A percentile compares a stretch with the other conserved stretches of the same genome.
Evolutionary conservation across 92 coral and sea anemone species (phyloP).

Genomic region (Pocillopora grandis): DNA sequence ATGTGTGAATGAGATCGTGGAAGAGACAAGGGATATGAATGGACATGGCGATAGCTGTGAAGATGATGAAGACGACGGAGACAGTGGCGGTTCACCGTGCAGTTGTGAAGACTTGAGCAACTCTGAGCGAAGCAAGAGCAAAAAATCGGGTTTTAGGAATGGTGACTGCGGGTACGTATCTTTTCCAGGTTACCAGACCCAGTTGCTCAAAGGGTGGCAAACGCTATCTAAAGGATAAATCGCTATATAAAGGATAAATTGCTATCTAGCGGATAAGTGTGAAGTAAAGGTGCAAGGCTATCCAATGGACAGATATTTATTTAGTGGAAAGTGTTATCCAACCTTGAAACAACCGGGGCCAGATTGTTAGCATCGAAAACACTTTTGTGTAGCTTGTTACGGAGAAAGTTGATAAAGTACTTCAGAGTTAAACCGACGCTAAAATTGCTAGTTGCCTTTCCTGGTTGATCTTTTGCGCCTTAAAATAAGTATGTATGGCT

Average conservation of each 20-base stretch:
- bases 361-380: too few relatives aligned
- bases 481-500: too few relatives aligned
- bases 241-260: neutral
- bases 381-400: too few relatives aligned
- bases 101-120: conserved; percentile 66
- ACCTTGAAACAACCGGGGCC: too few relatives aligned
- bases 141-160: neutral
- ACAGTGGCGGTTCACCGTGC: conserved; percentile 67
- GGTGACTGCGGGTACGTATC: conserved; percentile 79
- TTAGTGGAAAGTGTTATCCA: too few relatives aligned
- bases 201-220: neutral
- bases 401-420: too few relatives aligned
- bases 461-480: too few relatives aligned
- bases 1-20: conserved; percentile 57
- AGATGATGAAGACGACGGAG: conserved; percentile 78
- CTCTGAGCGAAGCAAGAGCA: conserved; percentile 43
- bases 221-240: neutral
- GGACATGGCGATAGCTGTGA: conserved; percentile 78
- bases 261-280: too few relatives aligned
- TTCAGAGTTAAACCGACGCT: too few relatives aligned
- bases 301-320: too few relatives aligned
- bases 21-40: conserved; percentile 57
- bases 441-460: too few relatives aligned
- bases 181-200: neutral
- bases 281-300: too few relatives aligned